Conservation (phyloP, 2,113 vertebrate species). For the Antechinus stuartii region DNA sequence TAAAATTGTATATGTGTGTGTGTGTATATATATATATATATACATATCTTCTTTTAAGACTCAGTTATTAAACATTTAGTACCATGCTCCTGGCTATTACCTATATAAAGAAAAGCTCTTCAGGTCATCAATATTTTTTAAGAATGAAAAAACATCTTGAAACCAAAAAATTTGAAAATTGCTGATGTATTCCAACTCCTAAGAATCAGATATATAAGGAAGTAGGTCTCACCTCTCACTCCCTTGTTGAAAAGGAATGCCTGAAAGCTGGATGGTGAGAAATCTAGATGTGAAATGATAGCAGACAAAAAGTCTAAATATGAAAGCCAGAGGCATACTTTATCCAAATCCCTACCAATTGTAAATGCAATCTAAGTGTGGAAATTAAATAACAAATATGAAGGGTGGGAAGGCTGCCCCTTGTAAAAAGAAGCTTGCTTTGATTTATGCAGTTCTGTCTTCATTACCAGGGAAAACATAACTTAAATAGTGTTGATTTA, state of each 20-base stretch:
- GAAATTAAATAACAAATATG: conserved; percentile 6
- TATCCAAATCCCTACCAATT: not conserved
- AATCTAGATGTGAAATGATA: conserved; percentile 1
- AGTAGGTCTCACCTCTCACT: not conserved
- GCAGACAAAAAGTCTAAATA: not conserved
- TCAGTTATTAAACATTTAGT: too few species aligned
- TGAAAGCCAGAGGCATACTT: not conserved
- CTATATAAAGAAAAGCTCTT: too few species aligned
- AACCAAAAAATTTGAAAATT: too few species aligned
- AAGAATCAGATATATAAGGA: not conserved
- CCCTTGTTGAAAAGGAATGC: not conserved
- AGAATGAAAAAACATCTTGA: too few species aligned
- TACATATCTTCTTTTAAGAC: too few species aligned
- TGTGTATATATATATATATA: too few species aligned
- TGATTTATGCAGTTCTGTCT: not conserved
- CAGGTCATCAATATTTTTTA: too few species aligned
- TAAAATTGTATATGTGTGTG: too few species aligned
- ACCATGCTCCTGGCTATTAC: too few species aligned
- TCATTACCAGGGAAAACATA: conserved; percentile 16
- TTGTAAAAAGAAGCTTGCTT: not conserved
- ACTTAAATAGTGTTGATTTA: not conserved
- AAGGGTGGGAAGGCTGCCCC: not conserved
- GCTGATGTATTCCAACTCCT: not conserved
- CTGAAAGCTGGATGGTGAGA: not conserved
- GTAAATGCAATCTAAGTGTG: not conserved